Conservation (phyloP, 2,113 vertebrate genomes). For the Tetrax tetrax region DNA sequence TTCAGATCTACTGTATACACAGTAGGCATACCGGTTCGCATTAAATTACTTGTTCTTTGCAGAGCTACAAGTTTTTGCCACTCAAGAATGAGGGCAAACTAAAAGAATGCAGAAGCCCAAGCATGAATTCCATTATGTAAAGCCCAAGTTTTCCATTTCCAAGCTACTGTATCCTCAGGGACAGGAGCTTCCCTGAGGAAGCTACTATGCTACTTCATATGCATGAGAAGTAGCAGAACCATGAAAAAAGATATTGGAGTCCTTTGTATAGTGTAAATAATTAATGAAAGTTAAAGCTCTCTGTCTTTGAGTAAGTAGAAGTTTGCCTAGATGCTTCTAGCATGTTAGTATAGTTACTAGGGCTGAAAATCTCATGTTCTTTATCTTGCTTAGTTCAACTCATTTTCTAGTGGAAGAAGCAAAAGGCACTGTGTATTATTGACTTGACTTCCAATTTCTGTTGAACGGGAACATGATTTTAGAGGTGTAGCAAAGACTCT, state of each 20-base stretch:
- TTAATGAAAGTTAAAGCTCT: neutral
- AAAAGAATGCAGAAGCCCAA: neutral
- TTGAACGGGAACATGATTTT: neutral
- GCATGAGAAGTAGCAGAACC: neutral
- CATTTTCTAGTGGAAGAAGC: constrained; percentile 17
- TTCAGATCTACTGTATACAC: neutral
- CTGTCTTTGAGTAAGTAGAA: neutral
- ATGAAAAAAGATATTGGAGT: neutral
- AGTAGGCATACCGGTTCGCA: neutral
- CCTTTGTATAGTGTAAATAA: constrained; percentile 15
- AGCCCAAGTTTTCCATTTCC: neutral
- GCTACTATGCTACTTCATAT: neutral
- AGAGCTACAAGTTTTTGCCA: neutral
- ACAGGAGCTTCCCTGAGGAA: neutral
- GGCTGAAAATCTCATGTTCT: constrained; percentile 12
- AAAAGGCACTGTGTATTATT: neutral
- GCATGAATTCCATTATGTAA: neutral
- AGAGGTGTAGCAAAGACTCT: neutral
- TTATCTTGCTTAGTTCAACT: neutral
- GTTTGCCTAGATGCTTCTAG: neutral
- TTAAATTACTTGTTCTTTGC: neutral
- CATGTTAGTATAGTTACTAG: neutral
- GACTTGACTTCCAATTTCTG: neutral
- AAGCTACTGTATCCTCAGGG: neutral
- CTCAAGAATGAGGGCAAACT: neutral